Conservation (phyloP, 2,113 vertebrate species). For the Pyrgilauda ruficollis region DNA sequence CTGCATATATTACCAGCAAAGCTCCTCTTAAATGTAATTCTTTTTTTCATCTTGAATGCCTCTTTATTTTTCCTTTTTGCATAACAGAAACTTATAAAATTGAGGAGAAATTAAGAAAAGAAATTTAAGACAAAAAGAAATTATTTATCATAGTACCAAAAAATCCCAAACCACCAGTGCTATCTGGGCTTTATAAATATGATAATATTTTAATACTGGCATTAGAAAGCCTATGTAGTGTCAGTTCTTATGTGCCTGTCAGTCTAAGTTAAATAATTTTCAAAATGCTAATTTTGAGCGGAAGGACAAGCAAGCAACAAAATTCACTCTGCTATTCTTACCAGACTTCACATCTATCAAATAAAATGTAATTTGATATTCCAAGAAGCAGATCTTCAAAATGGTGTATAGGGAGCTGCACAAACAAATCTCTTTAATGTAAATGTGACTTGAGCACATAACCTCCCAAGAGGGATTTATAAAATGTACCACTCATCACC, state of each 20-base stretch:
- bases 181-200: neutral
- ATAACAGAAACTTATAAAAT: neutral
- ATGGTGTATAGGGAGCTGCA: neutral
- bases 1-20: neutral
- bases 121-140: neutral
- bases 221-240: neutral
- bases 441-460: slow-evolving; percentile 9
- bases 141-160: neutral
- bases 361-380: slow-evolving; percentile 31
- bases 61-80: neutral
- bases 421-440: slow-evolving; percentile 18
- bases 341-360: neutral
- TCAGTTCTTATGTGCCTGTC: neutral
- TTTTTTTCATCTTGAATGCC: neutral
- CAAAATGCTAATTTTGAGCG: slow-evolving; percentile 29
- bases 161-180: rapidly evolving
- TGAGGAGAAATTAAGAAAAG: neutral
- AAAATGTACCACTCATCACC: neutral
- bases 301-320: slow-evolving; percentile 22
- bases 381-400: slow-evolving; percentile 18
- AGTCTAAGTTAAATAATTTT: neutral
- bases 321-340: slow-evolving; percentile 2
- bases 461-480: neutral
- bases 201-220: neutral
- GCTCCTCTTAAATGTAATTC: neutral